Evolutionary conservation across 1,140 invertebrate species (phyloP), one percentile per base, ranked within the genome.

Genomic region (Aricia agestis): DNA sequence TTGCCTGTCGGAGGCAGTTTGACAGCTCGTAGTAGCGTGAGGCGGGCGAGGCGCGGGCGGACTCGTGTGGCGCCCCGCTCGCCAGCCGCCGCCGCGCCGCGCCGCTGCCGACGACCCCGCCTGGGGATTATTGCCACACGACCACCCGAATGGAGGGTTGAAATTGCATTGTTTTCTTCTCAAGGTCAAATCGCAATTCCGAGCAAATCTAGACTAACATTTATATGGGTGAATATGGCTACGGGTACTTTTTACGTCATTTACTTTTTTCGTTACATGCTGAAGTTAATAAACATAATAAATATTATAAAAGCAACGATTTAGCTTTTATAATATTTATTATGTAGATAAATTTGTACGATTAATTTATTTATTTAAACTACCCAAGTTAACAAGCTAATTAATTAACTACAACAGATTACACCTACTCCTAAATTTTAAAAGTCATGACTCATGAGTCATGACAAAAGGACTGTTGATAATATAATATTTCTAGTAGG

Each of bases 1-100:
- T 76, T 85, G 87, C 84, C 83, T 71, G 87, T 84, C 88, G 82
- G 85, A 89, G 88, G 86, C 89, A 84, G 84, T 91, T 90, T 89
- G 90, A 89, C 89, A 89, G 89, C 84, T 86, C 45, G 45, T 80
- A 79, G 82, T 78, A 78, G 81, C 80, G 78, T 73, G 81, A 79
- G 83, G 82, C 84, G 18, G 58, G 7, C 58, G 58, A 59, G 58
- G 87, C 79, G 86, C 82, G 85, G 82, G 86, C 78, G 85, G 84
- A 78, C 75, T 70, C 75, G 72, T 69, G 66, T 78, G 79, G 81
- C 82, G 82, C 86, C 82, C 83, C 81, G 82, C 82, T 70, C 83
- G 76, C 79, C 82, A 79, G 75, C 79, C 78, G 31, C 77, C 80
- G 79, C 76, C 70, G n/a, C n/a, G n/a, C n/a, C 25, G 73, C 76